phyloP scores from a whole-genome alignment of 2,113 vertebrate species.

The Lophotis ruficrista region DNA sequence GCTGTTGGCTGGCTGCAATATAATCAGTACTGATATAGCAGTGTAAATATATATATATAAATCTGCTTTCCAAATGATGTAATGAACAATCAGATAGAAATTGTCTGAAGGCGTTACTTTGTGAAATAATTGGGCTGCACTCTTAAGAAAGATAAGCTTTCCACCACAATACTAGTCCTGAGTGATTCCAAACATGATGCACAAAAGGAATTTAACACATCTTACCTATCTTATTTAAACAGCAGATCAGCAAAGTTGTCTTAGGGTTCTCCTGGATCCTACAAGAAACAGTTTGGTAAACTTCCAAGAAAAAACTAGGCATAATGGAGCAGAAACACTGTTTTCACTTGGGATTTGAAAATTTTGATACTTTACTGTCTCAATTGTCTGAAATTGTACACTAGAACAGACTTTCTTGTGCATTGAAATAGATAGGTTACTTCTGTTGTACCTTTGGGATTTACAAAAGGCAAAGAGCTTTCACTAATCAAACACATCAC shows the following conservation, averaged over 20 bases:
- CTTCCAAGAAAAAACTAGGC: not conserved
- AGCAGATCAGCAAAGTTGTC: not conserved
- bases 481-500: not conserved
- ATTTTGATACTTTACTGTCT: not conserved
- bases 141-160: not conserved
- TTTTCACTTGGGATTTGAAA: not conserved
- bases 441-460: not conserved
- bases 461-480: not conserved
- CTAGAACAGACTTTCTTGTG: not conserved
- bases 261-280: not conserved
- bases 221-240: not conserved
- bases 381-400: not conserved
- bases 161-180: too few species aligned
- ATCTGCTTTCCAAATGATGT: not conserved
- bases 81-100: not conserved
- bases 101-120: not conserved
- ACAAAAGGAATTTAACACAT: not conserved
- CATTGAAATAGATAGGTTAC: not conserved
- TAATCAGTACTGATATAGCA: not conserved
- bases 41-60: too few species aligned
- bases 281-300: not conserved
- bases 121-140: not conserved
- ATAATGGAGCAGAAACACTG: not conserved
- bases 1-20: not conserved
- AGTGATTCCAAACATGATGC: not conserved